These are phyloP conservation scores for Collichthys lucidus DNA, from an alignment of 2,113 vertebrate genomes.

Conservation along the genomic window DNA sequence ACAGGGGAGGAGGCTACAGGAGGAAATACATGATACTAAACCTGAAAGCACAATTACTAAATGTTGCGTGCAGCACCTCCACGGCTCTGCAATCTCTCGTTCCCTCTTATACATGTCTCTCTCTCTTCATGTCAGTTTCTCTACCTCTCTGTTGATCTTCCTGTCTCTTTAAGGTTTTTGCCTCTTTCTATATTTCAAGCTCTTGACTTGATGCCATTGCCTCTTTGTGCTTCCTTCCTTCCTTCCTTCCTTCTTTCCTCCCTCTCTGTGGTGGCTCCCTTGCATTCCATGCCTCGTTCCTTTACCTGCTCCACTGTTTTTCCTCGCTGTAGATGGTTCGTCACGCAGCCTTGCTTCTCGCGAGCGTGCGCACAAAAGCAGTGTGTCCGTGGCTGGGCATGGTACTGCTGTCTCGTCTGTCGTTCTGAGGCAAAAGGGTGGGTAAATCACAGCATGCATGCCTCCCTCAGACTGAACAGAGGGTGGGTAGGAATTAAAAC, in stretches of 20 bases:
- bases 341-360: constrained; percentile 97
- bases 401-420: constrained; percentile 96
- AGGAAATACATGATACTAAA: not conserved
- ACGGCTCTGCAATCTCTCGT: constrained; percentile 10
- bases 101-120: constrained; percentile 7
- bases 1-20: not conserved
- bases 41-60: not conserved
- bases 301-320: constrained; percentile 96
- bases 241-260: constrained; percentile 61
- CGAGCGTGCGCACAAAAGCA: constrained; percentile 95
- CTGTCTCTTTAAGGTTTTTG: constrained; percentile 29
- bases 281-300: constrained; percentile 89
- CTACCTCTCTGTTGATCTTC: constrained; percentile 19
- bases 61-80: not conserved
- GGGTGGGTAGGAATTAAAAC: constrained; percentile 51
- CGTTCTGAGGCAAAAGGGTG: constrained; percentile 97
- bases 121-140: constrained; percentile 29
- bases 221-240: constrained; percentile 58
- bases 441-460: constrained; percentile 87
- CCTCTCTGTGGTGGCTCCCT: constrained; percentile 82
- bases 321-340: constrained; percentile 93
- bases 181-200: constrained; percentile 24
- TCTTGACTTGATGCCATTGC: constrained; percentile 42
- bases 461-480: constrained; percentile 67
- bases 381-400: constrained; percentile 89